Conservation (phyloP, 2,113 vertebrate genomes). For the Sinocyclocheilus maitianheensis region DNA sequence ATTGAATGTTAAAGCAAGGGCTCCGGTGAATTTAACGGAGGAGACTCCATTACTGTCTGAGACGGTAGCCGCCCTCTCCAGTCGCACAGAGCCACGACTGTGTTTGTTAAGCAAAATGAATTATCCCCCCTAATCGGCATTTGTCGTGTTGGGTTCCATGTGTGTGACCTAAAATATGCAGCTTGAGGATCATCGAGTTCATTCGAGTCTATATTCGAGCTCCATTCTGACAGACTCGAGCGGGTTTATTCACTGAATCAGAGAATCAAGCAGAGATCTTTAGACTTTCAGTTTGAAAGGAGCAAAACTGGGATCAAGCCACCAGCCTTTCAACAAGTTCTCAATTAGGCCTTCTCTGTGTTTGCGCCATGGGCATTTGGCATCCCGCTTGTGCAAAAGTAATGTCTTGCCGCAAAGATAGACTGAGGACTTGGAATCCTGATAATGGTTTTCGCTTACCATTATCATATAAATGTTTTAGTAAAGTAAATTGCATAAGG, state of each 20-base stretch:
- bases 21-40: neutral
- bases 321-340: slow-evolving; percentile 2
- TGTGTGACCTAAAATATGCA: neutral
- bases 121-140: slow-evolving; percentile 18
- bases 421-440: neutral
- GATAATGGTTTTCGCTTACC: neutral
- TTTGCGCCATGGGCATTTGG: slow-evolving; percentile 9
- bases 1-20: slow-evolving; percentile 35
- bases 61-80: neutral
- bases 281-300: neutral
- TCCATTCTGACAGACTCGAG: neutral
- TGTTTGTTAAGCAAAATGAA: neutral
- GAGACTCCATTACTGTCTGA: neutral
- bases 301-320: slow-evolving; percentile 37
- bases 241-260: neutral
- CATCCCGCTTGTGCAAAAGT: neutral
- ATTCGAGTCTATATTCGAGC: neutral
- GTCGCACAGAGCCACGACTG: neutral
- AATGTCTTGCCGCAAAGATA: neutral
- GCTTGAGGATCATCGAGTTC: neutral
- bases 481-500: neutral
- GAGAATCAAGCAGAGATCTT: neutral
- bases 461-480: neutral
- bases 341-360: slow-evolving; percentile 13
- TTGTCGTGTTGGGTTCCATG: neutral